Conservation (phyloP, 1,140 invertebrate genomes). For the Alviniconcha marisindica region DNA sequence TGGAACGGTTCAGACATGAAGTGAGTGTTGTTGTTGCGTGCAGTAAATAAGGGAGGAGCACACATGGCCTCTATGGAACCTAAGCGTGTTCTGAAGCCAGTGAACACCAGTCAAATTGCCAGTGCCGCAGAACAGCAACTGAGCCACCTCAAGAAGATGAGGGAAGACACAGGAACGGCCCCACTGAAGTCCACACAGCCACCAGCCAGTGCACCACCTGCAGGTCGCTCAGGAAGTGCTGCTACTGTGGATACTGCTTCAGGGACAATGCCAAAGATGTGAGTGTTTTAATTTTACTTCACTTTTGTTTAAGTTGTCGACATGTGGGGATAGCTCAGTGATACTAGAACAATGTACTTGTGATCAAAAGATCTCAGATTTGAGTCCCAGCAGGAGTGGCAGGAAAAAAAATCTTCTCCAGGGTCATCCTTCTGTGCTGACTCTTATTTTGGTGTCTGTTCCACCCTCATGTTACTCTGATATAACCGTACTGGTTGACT, state of each 20-base stretch:
- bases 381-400: too few relatives aligned
- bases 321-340: too few relatives aligned
- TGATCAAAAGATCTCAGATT: too few relatives aligned
- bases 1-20: too few relatives aligned
- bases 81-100: conserved; percentile 45
- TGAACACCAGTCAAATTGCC: conserved; percentile 14
- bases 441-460: too few relatives aligned
- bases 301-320: neutral
- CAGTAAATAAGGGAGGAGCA: neutral
- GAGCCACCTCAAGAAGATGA: neutral
- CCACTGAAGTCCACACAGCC: neutral
- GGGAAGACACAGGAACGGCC: neutral
- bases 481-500: too few relatives aligned
- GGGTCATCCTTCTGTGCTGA: too few relatives aligned
- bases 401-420: too few relatives aligned
- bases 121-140: neutral
- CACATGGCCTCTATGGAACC: conserved; percentile 45
- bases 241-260: neutral
- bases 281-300: neutral
- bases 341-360: too few relatives aligned
- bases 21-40: too few relatives aligned
- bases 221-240: neutral
- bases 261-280: neutral
- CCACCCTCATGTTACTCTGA: too few relatives aligned
- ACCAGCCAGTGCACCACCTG: neutral